phyloP scores from a whole-genome alignment of 2,113 vertebrate genomes.

The Psilopsiagon aurifrons region DNA sequence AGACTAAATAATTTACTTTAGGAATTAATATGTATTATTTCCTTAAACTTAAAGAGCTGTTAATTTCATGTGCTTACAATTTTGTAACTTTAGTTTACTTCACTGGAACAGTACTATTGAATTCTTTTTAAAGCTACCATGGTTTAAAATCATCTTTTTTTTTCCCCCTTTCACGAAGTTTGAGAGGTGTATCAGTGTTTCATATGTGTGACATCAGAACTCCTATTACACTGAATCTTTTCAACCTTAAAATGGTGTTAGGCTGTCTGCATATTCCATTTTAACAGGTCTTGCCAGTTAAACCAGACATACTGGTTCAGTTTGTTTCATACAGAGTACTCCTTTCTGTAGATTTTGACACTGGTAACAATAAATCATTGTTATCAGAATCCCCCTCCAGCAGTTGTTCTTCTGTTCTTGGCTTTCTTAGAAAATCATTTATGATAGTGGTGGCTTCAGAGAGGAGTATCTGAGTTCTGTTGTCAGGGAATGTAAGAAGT shows the following conservation, averaged over 20 bases:
- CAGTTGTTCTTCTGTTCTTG: not conserved
- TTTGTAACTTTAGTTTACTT: not conserved
- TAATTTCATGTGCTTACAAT: not conserved
- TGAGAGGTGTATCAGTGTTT: not conserved
- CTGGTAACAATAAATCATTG: not conserved
- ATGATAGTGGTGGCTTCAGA: not conserved
- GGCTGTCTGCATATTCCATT: not conserved
- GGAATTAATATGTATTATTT: not conserved
- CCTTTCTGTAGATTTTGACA: not conserved
- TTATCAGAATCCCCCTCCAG: not conserved
- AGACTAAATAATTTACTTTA: constrained; percentile 62
- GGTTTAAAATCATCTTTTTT: not conserved
- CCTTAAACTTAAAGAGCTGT: not conserved
- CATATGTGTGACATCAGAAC: not conserved
- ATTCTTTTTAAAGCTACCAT: not conserved
- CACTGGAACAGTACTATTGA: not conserved
- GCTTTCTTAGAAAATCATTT: not conserved
- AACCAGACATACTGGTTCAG: not conserved
- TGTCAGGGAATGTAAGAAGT: not conserved
- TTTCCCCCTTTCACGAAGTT: not conserved
- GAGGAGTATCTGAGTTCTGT: not conserved
- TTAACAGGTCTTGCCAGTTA: not conserved
- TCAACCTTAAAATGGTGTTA: not conserved
- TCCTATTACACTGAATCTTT: not conserved
- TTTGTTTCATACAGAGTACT: not conserved